Base-by-base conservation (phyloP, 1,140 invertebrate species). In the Branchinecta lindahli region DNA sequence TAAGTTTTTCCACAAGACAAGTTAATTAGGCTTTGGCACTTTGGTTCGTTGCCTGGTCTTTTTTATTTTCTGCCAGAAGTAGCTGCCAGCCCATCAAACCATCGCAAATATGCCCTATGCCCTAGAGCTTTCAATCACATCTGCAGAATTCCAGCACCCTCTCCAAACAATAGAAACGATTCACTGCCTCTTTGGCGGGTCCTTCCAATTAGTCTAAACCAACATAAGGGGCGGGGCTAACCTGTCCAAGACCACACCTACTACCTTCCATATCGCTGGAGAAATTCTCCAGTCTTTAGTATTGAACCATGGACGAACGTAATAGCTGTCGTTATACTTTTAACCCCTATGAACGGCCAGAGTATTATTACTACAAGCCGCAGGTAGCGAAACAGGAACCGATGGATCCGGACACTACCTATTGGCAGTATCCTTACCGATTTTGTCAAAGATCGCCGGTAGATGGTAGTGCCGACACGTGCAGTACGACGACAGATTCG, bases 151-250 rank as follows among this genome's bases (percentile, higher is more conserved):
- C 33, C 33, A 33, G 33, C 33, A 33, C 33, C 33, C 33, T 33
- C 33, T 33, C 33, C 33, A 33, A 33, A 33, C 33, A 33, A 33
- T 33, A 33, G 33, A 33, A 33, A 33, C 33, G 33, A 33, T 33
- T 33, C 33, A 33, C 33, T 33, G 33, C 33, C 33, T 33, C 33
- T 33, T 33, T 33, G 33, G 33, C 33, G 33, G 33, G 33, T 33
- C 33, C 33, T 33, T 61, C 52, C 52, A 61, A 61, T 61, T 61
- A 61, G 52, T 20, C 18, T 61, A 61, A 61, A 61, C 52, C 52
- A 61, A 61, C 52, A 15, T 1, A 61, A 33, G 33, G 6, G 52
- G 52, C 12, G 52, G 52, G 52, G 52, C 52, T 61, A 61, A 61
- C 6, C 52, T 20, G 18, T 61, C 52, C 12, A 15, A 15, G 12